Conservation (phyloP, 2,888 invertebrate species). For the Eilema caniola region DNA sequence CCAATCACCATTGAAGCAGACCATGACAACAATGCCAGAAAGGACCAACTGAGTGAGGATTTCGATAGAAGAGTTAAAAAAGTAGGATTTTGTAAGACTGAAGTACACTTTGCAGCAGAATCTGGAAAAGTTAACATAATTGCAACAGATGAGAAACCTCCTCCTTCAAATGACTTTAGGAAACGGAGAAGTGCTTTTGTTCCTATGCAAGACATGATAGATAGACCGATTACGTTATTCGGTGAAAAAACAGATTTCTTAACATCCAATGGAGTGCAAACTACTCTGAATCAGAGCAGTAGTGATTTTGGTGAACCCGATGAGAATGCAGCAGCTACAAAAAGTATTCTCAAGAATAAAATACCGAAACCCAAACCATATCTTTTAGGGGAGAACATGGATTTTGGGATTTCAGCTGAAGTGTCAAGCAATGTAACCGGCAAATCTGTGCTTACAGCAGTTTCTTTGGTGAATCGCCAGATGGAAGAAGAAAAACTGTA, state of each 20-base stretch:
- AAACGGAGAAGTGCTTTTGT: constrained; percentile 88
- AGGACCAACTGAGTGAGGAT: constrained; percentile 66
- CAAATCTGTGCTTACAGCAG: constrained; percentile 64
- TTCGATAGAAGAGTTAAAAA: constrained; percentile 88
- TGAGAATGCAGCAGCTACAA: constrained; percentile 87
- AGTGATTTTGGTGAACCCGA: constrained; percentile 76
- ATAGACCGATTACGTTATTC: constrained; percentile 89
- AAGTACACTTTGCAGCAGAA: constrained; percentile 95
- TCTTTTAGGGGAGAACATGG: constrained; percentile 90
- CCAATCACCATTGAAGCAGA: constrained; percentile 72
- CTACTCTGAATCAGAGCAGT: constrained; percentile 51
- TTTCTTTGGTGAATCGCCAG: constrained; percentile 77
- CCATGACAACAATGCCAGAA: constrained; percentile 59
- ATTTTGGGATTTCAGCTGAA: constrained; percentile 69
- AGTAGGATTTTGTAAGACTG: constrained; percentile 95
- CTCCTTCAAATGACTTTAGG: constrained; percentile 93
- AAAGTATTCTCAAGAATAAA: constrained; percentile 92
- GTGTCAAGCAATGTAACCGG: constrained; percentile 51
- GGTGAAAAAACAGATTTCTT: constrained; percentile 79
- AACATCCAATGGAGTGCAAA: constrained; percentile 50
- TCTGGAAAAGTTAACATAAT: constrained; percentile 95
- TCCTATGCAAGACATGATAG: constrained; percentile 75
- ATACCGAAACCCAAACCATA: constrained; percentile 91
- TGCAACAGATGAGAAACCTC: constrained; percentile 95
- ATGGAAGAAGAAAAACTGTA: constrained; percentile 64